phyloP scores from a whole-genome alignment of 2,113 vertebrate species.

The Saimiri boliviensis region DNA sequence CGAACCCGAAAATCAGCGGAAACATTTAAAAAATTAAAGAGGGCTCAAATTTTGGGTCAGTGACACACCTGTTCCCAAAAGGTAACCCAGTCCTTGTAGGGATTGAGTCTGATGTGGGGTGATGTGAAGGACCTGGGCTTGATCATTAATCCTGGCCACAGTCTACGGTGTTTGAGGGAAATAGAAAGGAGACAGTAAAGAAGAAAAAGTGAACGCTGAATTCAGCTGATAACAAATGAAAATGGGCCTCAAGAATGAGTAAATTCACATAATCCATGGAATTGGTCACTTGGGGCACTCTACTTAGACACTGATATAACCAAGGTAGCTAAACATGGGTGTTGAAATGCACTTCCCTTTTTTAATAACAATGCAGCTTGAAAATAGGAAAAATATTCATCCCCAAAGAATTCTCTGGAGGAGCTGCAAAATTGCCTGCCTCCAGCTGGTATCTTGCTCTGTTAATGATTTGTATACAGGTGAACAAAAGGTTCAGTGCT shows the following conservation, averaged over 20 bases:
- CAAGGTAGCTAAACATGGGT: not conserved
- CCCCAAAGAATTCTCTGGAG: slow-evolving; percentile 47
- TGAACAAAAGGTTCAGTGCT: slow-evolving; percentile 63
- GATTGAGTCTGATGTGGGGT: not conserved
- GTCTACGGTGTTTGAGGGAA: not conserved
- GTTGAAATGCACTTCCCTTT: not conserved
- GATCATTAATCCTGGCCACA: not conserved
- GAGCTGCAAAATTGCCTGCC: slow-evolving; percentile 16
- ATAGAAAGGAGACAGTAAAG: not conserved
- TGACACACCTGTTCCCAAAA: not conserved
- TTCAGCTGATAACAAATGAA: not conserved
- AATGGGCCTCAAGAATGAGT: not conserved
- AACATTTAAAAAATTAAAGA: not conserved
- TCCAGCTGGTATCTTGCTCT: slow-evolving; percentile 50
- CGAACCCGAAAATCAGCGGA: not conserved
- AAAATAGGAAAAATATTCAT: slow-evolving; percentile 47
- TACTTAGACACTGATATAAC: not conserved
- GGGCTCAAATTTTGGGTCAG: not conserved
- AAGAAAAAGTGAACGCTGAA: not conserved
- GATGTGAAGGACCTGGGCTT: not conserved
- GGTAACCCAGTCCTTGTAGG: not conserved
- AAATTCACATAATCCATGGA: not conserved
- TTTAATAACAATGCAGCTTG: not conserved
- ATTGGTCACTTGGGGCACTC: not conserved
- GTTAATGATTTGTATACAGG: slow-evolving; percentile 59